phyloP scores from a whole-genome alignment of 2,888 invertebrate species.

The Plebejus anna region DNA sequence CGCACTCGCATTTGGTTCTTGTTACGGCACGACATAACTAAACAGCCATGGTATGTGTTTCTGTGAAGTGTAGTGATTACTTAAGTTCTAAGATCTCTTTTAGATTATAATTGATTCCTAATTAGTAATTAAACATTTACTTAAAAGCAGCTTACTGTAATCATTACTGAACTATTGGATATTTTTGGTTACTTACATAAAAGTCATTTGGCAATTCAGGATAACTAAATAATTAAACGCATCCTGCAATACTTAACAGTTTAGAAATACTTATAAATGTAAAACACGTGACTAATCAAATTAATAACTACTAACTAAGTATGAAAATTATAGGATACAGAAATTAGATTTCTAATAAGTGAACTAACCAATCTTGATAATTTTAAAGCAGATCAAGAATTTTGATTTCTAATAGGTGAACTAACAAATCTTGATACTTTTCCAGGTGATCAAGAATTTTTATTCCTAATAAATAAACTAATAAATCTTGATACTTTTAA shows the following conservation, averaged over 20 bases:
- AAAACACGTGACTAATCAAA: neutral
- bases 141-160: neutral
- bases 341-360: too few relatives aligned
- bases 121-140: neutral
- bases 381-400: too few relatives aligned
- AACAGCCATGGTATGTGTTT: slow-evolving; percentile 47
- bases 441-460: slow-evolving; percentile 46
- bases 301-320: neutral
- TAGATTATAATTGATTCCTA: neutral
- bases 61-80: slow-evolving; percentile 2
- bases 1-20: slow-evolving; percentile 78
- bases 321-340: neutral
- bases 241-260: neutral
- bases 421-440: slow-evolving; percentile 19
- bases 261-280: neutral
- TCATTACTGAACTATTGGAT: neutral
- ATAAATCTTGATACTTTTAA: slow-evolving; percentile 26
- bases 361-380: too few relatives aligned
- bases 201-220: neutral
- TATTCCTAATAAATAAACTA: neutral
- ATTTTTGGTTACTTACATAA: neutral
- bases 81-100: neutral
- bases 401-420: too few relatives aligned
- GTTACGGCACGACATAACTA: slow-evolving; percentile 66
- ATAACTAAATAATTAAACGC: neutral